Evolutionary conservation across 2,888 invertebrate genomes (phyloP), one percentile per base, ranked within the genome.

Genomic region (Microplitis manilae): DNA sequence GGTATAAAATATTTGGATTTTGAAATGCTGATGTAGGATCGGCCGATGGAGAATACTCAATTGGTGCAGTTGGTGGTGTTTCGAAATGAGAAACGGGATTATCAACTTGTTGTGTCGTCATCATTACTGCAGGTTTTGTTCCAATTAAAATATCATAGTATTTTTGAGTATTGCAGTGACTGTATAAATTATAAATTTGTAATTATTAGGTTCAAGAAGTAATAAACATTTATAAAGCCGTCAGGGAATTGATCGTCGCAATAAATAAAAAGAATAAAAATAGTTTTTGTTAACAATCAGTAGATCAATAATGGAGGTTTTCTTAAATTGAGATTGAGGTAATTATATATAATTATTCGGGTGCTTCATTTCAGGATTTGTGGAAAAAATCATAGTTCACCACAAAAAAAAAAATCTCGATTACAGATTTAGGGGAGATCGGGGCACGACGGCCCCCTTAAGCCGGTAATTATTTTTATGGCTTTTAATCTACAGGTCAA

Each of bases 101-200:
- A 50, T 13, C 9, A 50, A 13, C 50, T 68, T 15, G 60, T 62
- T 73, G 62, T 15, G 61, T 30, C 30, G 20, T 20, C 30, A 30
- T 30, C 30, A 60, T 70, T 15, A 38, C 2, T 38, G 73, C 17
- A 15, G 78, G 38, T 77, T 75, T 79, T 7, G 79, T 77, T 75
- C 80, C 82, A 73, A 82, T 82, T 2, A 77, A 60, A n/a, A 82
- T 75, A 6, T 73, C 78, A 73, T 79, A 80, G 13, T 62, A 62
- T 41, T 69, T 78, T 50, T 64, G 30, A 17, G 76, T 75, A 7
- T 72, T 20, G 40, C 77, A 78, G 72, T 81, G 81, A 62, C 82
- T 82, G 69, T 68, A 71, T 50, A 13, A 8, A 50, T 50, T 7
- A 15, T 0, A 59, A 2, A 9, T 8, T 30, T 20, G 7, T 60